A percentile compares a stretch with the other conserved stretches of the same genome.
phyloP scores from a whole-genome alignment of 30 jellyfish, hydroid and myxozoan species.

The Euphysa ruthae region DNA sequence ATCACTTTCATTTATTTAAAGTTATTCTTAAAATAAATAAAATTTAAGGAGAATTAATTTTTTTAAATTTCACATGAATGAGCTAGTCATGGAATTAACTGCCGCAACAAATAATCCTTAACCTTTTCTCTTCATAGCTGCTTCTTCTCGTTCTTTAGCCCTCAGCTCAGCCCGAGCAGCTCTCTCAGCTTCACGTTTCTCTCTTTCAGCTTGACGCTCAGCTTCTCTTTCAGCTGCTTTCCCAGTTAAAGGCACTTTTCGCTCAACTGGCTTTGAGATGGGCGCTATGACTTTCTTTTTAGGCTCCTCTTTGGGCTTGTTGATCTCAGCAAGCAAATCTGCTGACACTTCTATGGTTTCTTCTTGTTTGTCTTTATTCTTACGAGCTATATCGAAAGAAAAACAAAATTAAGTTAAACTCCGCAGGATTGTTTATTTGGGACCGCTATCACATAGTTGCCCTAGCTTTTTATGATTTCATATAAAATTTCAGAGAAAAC shows the following conservation, averaged over 20 bases:
- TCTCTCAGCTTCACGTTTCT: conserved; percentile 21
- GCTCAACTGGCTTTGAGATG: not conserved
- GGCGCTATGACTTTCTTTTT: conserved; percentile 5
- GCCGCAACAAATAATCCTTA: no score
- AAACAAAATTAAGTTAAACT: not conserved
- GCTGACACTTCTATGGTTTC: conserved; percentile 38
- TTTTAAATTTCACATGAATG: no score
- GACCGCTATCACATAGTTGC: no score
- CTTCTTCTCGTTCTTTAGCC: conserved; percentile 38
- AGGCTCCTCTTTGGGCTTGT: conserved; percentile 33
- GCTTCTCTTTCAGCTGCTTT: conserved; percentile 41
- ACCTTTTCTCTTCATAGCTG: conserved; percentile 23
- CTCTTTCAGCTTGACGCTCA: conserved; percentile 26
- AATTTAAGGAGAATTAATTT: no score
- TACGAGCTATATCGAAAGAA: not conserved
- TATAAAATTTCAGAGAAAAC: no score
- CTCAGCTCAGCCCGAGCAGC: conserved; percentile 22
- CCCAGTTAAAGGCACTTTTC: conserved; percentile 18
- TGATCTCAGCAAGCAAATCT: conserved; percentile 31
- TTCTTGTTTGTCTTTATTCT: conserved; percentile 16
- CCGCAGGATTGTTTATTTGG: no score
- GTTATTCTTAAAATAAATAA: no score
- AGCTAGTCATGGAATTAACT: no score
- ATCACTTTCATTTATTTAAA: no score
- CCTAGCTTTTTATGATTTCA: no score